These are phyloP conservation scores for Macrochelys suwanniensis DNA, from an alignment of 2,797 vertebrate genomes.

Conservation along the genomic window DNA sequence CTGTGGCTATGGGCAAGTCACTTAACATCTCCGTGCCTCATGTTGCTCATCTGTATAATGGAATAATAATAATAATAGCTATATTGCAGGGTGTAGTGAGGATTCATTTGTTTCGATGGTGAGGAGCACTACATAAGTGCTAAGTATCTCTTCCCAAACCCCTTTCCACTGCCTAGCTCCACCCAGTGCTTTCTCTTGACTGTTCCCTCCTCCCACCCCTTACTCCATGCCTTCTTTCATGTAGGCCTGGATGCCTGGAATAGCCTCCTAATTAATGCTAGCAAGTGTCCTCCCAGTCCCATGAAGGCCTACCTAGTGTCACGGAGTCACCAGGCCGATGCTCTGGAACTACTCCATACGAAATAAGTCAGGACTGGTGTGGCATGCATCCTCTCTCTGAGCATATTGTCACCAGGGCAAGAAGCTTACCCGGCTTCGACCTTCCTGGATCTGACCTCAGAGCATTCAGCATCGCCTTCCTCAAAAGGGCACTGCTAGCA, in stretches of 20 bases:
- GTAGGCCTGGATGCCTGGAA: not conserved
- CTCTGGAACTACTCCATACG: too few species aligned
- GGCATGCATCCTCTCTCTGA: too few species aligned
- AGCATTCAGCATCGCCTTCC: too few species aligned
- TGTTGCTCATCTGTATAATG: not conserved
- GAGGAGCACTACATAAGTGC: not conserved
- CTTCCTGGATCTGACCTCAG: too few species aligned
- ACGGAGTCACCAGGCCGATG: too few species aligned
- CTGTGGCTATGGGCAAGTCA: not conserved
- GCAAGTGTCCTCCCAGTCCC: not conserved
- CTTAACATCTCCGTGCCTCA: not conserved
- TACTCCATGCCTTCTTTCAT: not conserved
- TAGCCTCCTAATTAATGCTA: not conserved
- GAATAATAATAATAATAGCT: not conserved
- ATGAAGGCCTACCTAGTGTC: not conserved
- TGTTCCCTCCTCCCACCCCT: not conserved
- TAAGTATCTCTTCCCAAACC: not conserved
- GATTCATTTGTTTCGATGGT: not conserved
- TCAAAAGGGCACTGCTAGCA: too few species aligned
- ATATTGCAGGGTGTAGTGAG: not conserved
- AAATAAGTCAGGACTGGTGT: too few species aligned
- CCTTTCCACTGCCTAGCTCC: not conserved
- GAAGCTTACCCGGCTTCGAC: too few species aligned
- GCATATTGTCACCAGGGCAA: too few species aligned
- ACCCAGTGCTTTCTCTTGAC: not conserved